Evolutionary conservation across 2,113 vertebrate genomes (phyloP), one percentile per base, ranked within the genome.

Genomic region (Tricholaema leucomelas): DNA sequence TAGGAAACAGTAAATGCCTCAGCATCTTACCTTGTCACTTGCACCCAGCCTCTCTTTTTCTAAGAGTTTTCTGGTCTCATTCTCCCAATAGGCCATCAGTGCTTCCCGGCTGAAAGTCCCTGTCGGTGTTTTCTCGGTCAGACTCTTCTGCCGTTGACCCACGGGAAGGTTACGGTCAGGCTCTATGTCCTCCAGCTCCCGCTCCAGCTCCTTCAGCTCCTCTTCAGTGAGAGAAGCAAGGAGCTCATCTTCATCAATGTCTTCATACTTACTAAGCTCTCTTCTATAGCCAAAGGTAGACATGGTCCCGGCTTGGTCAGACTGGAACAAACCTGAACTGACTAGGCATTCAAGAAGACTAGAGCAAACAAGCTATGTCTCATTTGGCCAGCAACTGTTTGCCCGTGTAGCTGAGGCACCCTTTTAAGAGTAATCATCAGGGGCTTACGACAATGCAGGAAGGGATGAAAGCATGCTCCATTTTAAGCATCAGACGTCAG

Each of bases 211-310:
- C 75, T 98, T 98, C 89, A 99, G 96, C 97, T 99, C 99, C 93
- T 99, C 98, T 0, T 98, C 97, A 16, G 98, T 98, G 82, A 99
- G 98, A 30, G 99, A 99, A 76, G 99, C 99, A 3, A 99, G 96
- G 69, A 99, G 98, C 84, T 99, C 99, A 10, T 99, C 99, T 95
- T 99, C 99, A n/a, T 99, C 99, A 19, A 99, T 97, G 33, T 99
- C 99, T 95, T 99, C 99, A 58, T 99, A 99, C 97, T 99, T 99
- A 96, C 98, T 99, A 82, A 99, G 98, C 96, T 99, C 99, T 96
- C 98, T 98, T 81, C 99, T 97, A 86, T 99, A 99, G 79, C 99
- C 99, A 81, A 99, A 99, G 84, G 96, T 98, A 94, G 98, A 99
- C 99, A 99, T 99, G 96, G 95, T 97, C 96, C 97, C 96, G 7